Percentiles rank a stretch among this genome's conserved stretches.
phyloP scores from a whole-genome alignment of 2,888 invertebrate genomes.

The Sisyra terminalis region DNA sequence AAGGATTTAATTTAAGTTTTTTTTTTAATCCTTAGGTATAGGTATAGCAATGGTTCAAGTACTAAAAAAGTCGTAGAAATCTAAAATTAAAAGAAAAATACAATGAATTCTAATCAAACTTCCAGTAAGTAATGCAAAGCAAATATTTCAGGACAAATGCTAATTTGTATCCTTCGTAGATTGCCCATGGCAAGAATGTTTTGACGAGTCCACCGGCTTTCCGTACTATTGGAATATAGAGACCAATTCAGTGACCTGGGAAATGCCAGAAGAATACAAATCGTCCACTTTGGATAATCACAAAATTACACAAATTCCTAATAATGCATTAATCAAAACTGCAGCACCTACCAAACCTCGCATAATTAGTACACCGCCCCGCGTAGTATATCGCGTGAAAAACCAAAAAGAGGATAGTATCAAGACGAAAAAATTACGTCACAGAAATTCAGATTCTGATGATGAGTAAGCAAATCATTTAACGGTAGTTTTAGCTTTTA shows the following conservation, averaged over 20 bases:
- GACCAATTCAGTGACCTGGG: constrained; percentile 48
- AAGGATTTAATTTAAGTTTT: too few relatives aligned
- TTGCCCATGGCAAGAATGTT: constrained; percentile 44
- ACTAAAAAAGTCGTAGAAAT: too few relatives aligned
- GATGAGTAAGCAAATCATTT: constrained; percentile 19
- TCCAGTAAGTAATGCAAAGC: too few relatives aligned
- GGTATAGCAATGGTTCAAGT: too few relatives aligned
- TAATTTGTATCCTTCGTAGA: constrained; percentile 18
- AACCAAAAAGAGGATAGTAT: constrained; percentile 16
- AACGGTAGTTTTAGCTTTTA: neutral
- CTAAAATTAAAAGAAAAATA: too few relatives aligned
- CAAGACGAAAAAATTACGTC: constrained; percentile 10
- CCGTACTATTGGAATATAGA: constrained; percentile 47
- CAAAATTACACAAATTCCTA: constrained; percentile 7
- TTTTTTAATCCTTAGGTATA: too few relatives aligned
- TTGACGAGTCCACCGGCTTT: constrained; percentile 40
- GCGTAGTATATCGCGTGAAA: constrained; percentile 10
- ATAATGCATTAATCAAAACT: constrained; percentile 2
- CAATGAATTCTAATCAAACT: too few relatives aligned
- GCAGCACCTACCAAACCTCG: neutral
- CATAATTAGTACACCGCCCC: constrained; percentile 15
- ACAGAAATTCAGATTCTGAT: constrained; percentile 15
- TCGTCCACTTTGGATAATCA: neutral
- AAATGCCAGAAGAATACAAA: constrained; percentile 33
- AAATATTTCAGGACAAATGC: neutral